These are phyloP conservation scores for Crotalus viridis DNA, from an alignment of 2,113 vertebrate species.

Conservation along the genomic window DNA sequence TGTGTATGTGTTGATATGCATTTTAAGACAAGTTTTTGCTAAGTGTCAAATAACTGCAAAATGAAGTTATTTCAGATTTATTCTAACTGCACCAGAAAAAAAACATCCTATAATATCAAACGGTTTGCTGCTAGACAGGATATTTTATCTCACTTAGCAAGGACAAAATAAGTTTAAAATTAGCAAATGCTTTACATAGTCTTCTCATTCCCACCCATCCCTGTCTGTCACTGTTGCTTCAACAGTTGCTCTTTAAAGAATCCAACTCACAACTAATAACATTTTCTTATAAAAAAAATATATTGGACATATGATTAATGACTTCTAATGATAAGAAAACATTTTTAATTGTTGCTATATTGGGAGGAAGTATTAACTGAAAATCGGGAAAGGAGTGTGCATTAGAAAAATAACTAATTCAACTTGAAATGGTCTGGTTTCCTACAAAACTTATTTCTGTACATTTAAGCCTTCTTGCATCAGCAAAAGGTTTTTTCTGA, in stretches of 20 bases:
- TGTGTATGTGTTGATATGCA: background rate
- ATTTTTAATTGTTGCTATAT: background rate
- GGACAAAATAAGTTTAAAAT: constrained; percentile 23
- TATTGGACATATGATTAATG: background rate
- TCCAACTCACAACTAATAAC: background rate
- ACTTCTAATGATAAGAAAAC: background rate
- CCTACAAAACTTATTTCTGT: background rate
- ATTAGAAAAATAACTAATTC: background rate
- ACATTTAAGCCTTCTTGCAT: background rate
- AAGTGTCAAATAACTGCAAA: background rate
- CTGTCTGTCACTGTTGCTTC: background rate
- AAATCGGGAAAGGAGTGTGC: background rate
- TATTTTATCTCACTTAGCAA: background rate
- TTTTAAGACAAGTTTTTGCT: background rate
- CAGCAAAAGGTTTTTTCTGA: background rate
- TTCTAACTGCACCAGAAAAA: background rate
- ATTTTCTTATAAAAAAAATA: background rate
- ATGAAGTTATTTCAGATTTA: constrained; percentile 7
- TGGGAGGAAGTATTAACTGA: background rate
- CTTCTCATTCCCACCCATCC: background rate
- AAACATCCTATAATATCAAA: background rate
- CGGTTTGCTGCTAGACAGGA: background rate
- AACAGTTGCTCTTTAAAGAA: background rate
- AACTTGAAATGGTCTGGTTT: background rate
- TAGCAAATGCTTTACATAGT: background rate